Conservation (phyloP, 2,888 invertebrate genomes). For the Lamproptera curius region DNA sequence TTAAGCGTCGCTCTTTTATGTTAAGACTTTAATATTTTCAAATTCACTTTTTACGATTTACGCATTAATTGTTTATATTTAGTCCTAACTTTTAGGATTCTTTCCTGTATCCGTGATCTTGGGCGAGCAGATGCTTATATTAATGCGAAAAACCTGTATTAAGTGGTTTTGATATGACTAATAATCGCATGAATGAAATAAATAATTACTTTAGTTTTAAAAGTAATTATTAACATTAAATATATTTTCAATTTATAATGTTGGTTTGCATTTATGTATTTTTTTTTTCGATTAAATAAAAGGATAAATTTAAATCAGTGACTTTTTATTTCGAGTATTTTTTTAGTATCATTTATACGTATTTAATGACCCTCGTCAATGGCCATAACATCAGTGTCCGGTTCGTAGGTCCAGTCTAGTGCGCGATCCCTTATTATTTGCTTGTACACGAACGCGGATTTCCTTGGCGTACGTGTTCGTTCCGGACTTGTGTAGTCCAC, state of each 20-base stretch:
- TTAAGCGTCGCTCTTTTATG: too few relatives aligned
- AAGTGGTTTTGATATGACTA: too few relatives aligned
- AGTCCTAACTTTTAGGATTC: too few relatives aligned
- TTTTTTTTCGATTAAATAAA: background rate
- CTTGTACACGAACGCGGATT: slow-evolving; percentile 36
- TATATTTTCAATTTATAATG: background rate
- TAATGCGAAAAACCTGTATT: too few relatives aligned
- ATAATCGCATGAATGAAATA: too few relatives aligned
- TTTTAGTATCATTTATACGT: background rate
- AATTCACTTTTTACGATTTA: too few relatives aligned
- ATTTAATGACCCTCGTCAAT: slow-evolving; percentile 49
- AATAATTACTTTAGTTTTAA: too few relatives aligned
- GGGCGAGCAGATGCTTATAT: too few relatives aligned
- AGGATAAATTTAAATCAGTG: background rate
- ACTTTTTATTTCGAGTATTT: background rate
- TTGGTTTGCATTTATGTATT: background rate
- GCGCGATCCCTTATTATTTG: slow-evolving; percentile 27
- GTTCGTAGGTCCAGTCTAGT: slow-evolving; percentile 29
- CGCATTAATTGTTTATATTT: too few relatives aligned
- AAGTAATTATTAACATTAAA: too few relatives aligned
- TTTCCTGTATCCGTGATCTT: too few relatives aligned
- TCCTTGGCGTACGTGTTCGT: slow-evolving; percentile 33
- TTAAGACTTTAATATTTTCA: too few relatives aligned
- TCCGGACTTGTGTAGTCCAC: slow-evolving; percentile 30
- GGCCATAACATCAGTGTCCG: slow-evolving; percentile 26